Percentiles rank a stretch among this genome's conserved stretches.
Evolutionary conservation across 2,888 invertebrate genomes (phyloP).

Genomic region (Spodoptera exigua): DNA sequence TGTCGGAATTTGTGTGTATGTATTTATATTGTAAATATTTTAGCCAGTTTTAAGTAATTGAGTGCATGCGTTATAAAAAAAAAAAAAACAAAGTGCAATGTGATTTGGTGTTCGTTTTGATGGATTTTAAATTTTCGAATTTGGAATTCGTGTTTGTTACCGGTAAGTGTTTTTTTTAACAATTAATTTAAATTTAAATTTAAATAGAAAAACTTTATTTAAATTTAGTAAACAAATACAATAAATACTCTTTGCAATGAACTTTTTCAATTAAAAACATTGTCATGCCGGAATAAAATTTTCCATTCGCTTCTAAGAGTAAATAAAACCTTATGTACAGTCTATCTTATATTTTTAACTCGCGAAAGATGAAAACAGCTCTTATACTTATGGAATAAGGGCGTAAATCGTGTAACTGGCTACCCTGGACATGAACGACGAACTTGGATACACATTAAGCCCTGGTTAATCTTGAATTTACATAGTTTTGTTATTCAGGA

Average conservation of each 20-base stretch:
- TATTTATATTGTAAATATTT: conserved; percentile 54
- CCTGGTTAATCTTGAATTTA: conserved; percentile 15
- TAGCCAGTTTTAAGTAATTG: conserved; percentile 37
- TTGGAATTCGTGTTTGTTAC: conserved; percentile 42
- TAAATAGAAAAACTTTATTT: not conserved
- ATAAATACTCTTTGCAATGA: no score
- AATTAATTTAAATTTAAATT: not conserved
- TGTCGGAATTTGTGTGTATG: conserved; percentile 55
- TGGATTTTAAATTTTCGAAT: conserved; percentile 36
- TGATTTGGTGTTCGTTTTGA: conserved; percentile 43
- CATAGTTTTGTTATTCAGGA: conserved; percentile 33
- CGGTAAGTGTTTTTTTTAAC: conserved; percentile 44
- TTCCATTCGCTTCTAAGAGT: no score
- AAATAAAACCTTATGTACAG: no score
- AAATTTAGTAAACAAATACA: not conserved
- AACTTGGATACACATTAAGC: not conserved
- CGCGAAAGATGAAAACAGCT: no score
- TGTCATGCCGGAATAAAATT: no score
- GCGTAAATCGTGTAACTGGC: no score
- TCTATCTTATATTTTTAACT: no score
- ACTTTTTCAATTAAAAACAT: no score
- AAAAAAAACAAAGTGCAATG: conserved; percentile 52
- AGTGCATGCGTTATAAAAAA: conserved; percentile 36
- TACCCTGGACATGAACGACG: no score
- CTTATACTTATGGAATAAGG: no score